Percentiles rank a stretch among this genome's conserved stretches.
These are phyloP conservation scores for Hedya salicella DNA, from an alignment of 2,888 invertebrate species.

Conservation along the genomic window DNA sequence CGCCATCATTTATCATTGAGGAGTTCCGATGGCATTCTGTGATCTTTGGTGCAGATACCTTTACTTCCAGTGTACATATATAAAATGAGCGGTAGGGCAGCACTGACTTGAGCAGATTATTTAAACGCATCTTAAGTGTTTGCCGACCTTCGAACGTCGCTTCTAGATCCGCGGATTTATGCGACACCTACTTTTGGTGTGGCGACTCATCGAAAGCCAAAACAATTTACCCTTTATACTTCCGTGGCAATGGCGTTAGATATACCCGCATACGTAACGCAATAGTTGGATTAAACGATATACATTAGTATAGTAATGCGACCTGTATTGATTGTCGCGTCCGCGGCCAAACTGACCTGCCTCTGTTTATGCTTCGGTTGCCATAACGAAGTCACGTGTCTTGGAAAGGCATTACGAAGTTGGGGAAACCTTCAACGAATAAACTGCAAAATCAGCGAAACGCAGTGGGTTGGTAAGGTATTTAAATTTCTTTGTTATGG, in stretches of 20 bases:
- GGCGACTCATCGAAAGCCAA: slow-evolving; percentile 11
- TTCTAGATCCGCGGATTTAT: too few species aligned
- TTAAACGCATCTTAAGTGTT: too few species aligned
- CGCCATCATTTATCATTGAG: too few species aligned
- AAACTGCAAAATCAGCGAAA: not conserved
- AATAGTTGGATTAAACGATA: slow-evolving; percentile 9
- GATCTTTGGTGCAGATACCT: too few species aligned
- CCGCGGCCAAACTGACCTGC: slow-evolving; percentile 32
- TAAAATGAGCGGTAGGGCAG: too few species aligned
- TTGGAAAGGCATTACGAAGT: slow-evolving; percentile 3
- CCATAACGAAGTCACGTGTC: slow-evolving; percentile 45
- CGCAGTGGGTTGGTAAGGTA: not conserved
- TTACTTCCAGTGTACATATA: too few species aligned
- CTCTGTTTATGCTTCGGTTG: slow-evolving; percentile 47
- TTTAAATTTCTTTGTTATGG: not conserved
- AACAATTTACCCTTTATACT: not conserved
- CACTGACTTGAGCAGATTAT: too few species aligned
- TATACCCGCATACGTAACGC: not conserved
- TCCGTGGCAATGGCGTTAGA: not conserved
- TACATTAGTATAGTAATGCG: not conserved
- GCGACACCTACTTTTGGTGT: too few species aligned
- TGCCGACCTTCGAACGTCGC: too few species aligned
- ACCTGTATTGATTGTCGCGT: slow-evolving; percentile 28
- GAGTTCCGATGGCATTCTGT: too few species aligned
- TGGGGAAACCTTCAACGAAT: slow-evolving; percentile 20